Percentiles rank a stretch among this genome's conserved stretches.
Evolutionary conservation across 2,888 invertebrate species (phyloP).

Genomic region (Podotricha telesiphe): DNA sequence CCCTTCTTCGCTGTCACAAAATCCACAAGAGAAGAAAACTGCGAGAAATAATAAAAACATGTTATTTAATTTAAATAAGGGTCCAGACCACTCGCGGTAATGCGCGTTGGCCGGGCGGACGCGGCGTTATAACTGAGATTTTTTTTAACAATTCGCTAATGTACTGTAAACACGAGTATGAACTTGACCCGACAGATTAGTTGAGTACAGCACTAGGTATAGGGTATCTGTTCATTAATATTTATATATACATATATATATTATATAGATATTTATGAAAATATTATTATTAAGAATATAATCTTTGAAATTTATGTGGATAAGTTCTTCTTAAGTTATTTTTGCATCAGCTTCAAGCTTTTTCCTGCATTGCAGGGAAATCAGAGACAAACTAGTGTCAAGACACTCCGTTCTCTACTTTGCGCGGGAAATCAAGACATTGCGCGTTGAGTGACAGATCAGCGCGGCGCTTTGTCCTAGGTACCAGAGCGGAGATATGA

Average conservation of each 20-base stretch:
- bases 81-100: constrained; percentile 46
- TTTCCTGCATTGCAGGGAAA: no score
- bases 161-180: constrained; percentile 65
- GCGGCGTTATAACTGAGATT: constrained; percentile 65
- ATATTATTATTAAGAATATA: background rate
- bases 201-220: constrained; percentile 40
- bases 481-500: no score
- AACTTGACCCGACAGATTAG: constrained; percentile 82
- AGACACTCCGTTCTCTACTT: no score
- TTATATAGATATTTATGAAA: background rate
- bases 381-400: no score
- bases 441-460: no score
- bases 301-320: background rate
- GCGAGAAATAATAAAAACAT: constrained; percentile 55
- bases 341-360: no score
- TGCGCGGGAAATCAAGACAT: no score
- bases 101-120: constrained; percentile 51
- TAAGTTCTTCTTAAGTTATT: no score
- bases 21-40: constrained; percentile 55
- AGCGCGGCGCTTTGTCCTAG: no score
- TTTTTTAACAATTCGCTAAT: constrained; percentile 78
- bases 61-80: constrained; percentile 42
- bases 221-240: constrained; percentile 12
- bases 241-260: background rate
- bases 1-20: constrained; percentile 62